Conservation (phyloP, 2,797 vertebrate species). For the Picus viridis region DNA sequence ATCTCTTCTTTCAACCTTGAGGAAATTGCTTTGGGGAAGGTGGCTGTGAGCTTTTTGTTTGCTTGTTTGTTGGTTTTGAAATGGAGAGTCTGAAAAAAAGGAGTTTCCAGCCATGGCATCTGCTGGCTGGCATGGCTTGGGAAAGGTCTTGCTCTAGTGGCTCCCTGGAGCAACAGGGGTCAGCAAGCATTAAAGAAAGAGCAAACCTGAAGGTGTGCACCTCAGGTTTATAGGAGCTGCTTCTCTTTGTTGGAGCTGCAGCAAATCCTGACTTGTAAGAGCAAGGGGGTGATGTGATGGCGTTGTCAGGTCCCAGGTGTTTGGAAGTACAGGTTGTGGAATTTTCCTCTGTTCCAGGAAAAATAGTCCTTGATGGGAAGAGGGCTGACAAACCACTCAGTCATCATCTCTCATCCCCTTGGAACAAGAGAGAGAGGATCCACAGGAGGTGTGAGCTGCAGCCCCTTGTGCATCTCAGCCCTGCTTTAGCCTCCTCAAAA, state of each 20-base stretch:
- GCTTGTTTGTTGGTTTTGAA: not conserved
- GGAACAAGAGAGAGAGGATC: not conserved
- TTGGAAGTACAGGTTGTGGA: not conserved
- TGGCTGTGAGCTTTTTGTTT: not conserved
- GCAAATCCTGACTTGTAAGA: not conserved
- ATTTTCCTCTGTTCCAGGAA: not conserved
- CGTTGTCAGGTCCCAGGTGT: not conserved
- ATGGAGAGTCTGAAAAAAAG: not conserved
- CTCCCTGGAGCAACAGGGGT: not conserved
- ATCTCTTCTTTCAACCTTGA: not conserved
- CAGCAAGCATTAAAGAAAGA: not conserved
- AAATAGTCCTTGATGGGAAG: not conserved
- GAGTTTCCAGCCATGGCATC: not conserved
- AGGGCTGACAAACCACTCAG: not conserved
- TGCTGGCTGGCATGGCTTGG: not conserved
- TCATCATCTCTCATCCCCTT: not conserved
- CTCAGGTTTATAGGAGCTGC: not conserved
- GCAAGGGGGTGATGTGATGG: rapidly evolving
- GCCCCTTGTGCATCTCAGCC: rapidly evolving
- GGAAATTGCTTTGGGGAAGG: not conserved
- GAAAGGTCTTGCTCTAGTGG: not conserved
- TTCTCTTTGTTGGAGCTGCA: not conserved
- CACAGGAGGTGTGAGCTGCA: rapidly evolving
- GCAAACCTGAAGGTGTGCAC: rapidly evolving
- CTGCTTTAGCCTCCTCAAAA: not conserved